phyloP scores from a whole-genome alignment of 2,888 invertebrate genomes.

The Drosophila kanekoi region DNA sequence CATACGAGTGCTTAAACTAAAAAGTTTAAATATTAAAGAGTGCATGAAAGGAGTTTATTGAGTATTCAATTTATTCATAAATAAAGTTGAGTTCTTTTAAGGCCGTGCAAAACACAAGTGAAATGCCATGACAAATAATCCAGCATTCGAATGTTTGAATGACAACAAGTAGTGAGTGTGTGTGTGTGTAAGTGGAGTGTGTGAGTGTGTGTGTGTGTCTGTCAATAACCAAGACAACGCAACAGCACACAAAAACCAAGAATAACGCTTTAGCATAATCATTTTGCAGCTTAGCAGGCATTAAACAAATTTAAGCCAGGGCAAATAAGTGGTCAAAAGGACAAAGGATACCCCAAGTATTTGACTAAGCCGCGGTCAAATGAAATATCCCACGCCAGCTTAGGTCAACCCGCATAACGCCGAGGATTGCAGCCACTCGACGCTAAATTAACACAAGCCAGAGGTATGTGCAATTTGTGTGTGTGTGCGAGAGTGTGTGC shows the following conservation, averaged over 20 bases:
- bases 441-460: constrained; percentile 5
- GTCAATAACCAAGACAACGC: constrained; percentile 62
- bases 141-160: constrained; percentile 40
- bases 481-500: constrained; percentile 7
- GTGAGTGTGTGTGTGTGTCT: constrained; percentile 13
- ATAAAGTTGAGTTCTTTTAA: neutral
- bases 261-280: constrained; percentile 66
- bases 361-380: constrained; percentile 52
- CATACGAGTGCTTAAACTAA: no score
- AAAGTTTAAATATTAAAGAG: no score
- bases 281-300: constrained; percentile 71
- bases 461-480: constrained; percentile 33
- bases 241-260: constrained; percentile 10
- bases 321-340: constrained; percentile 55
- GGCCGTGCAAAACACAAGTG: constrained; percentile 21
- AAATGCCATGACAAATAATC: constrained; percentile 57
- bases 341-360: constrained; percentile 51
- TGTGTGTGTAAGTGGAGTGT: no score
- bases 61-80: no score
- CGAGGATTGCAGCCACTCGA: constrained; percentile 17
- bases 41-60: no score
- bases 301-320: constrained; percentile 68
- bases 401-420: constrained; percentile 4
- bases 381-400: constrained; percentile 26
- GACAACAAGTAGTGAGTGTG: constrained; percentile 28